These are phyloP conservation scores for Resseliella maxima DNA, from an alignment of 2,888 invertebrate genomes.

Conservation along the genomic window DNA sequence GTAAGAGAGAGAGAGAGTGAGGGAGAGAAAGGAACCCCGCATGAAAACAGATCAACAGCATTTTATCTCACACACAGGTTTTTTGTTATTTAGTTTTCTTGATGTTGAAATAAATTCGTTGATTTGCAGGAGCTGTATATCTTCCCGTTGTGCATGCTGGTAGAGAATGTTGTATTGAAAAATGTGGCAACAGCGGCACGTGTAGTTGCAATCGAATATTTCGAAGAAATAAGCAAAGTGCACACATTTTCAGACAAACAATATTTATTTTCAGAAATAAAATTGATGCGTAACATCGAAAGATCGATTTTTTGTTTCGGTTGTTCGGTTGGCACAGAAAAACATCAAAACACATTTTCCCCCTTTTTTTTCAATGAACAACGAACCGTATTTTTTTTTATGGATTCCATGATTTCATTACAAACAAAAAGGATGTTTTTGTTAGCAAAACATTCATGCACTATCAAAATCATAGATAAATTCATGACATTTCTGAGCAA, in stretches of 20 bases:
- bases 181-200: constrained; percentile 44
- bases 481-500: background rate
- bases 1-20: too few species aligned
- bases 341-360: constrained; percentile 26
- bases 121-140: background rate
- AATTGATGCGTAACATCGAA: background rate
- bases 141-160: background rate
- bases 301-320: background rate
- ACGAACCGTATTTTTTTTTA: background rate
- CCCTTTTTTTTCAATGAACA: too few species aligned
- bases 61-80: background rate
- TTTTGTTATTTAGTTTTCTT: background rate
- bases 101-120: background rate
- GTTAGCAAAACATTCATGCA: background rate
- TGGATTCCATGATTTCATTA: background rate
- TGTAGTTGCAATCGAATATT: constrained; percentile 1
- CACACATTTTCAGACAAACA: background rate
- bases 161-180: background rate
- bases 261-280: background rate
- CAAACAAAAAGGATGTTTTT: background rate
- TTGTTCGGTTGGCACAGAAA: background rate
- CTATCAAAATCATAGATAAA: too few species aligned
- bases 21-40: too few species aligned
- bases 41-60: constrained; percentile 33
- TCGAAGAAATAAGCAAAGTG: background rate